Percentiles rank a stretch among this genome's conserved stretches.
Evolutionary conservation across 2,888 invertebrate species (phyloP).

Genomic region (Timema cristinae): DNA sequence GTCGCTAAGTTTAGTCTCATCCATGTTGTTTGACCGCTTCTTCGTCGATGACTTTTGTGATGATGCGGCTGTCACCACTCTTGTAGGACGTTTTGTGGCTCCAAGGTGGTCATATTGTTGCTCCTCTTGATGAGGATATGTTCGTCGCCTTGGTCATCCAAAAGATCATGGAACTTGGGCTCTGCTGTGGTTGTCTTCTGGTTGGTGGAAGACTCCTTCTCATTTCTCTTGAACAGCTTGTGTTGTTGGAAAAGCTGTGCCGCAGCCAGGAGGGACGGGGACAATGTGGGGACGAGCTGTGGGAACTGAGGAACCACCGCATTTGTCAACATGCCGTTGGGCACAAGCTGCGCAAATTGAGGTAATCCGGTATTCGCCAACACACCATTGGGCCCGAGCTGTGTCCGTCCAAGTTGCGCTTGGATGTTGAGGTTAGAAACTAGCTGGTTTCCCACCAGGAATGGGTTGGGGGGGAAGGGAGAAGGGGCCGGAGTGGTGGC

Average conservation of each 20-base stretch:
- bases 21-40: too few relatives aligned
- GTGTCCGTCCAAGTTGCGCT: slow-evolving; percentile 15
- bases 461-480: slow-evolving; percentile 48
- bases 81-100: too few relatives aligned
- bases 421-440: slow-evolving; percentile 20
- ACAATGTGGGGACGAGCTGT: slow-evolving; percentile 20
- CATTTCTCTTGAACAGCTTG: slow-evolving; percentile 37
- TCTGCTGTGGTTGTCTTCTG: too few relatives aligned
- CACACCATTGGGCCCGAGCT: slow-evolving; percentile 4
- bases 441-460: slow-evolving; percentile 30
- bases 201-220: slow-evolving; percentile 23
- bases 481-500: slow-evolving; percentile 49
- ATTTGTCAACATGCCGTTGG: slow-evolving; percentile 34
- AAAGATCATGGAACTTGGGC: too few relatives aligned
- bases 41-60: too few relatives aligned
- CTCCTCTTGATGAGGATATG: slow-evolving; percentile 35
- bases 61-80: too few relatives aligned
- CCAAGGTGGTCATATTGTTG: slow-evolving; percentile 10
- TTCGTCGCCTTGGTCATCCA: slow-evolving; percentile 20
- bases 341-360: slow-evolving; percentile 31
- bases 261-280: slow-evolving; percentile 29
- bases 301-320: slow-evolving; percentile 14
- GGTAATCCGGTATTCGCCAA: slow-evolving; percentile 5
- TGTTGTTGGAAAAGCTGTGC: slow-evolving; percentile 27
- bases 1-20: neutral